phyloP scores from a whole-genome alignment of 1,140 invertebrate species.

The Cecropterus lyciades region DNA sequence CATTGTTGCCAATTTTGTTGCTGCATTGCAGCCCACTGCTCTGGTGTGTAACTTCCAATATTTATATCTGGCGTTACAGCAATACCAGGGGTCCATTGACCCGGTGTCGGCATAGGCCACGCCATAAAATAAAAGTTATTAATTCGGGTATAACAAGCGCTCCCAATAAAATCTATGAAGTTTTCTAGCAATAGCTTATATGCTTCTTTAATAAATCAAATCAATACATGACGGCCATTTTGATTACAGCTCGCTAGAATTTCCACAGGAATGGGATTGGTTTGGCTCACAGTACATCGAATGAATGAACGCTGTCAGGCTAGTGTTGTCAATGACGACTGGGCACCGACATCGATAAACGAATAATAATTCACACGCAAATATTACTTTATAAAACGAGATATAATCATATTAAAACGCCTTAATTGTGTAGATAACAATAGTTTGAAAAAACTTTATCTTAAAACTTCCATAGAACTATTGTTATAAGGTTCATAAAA shows the following conservation, averaged over 20 bases:
- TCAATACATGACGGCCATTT: conserved; percentile 36
- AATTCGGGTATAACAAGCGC: background rate
- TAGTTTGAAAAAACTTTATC: too few species aligned
- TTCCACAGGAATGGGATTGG: too few species aligned
- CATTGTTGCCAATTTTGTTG: conserved; percentile 93
- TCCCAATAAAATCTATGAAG: background rate
- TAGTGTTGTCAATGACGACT: background rate
- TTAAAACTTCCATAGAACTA: too few species aligned
- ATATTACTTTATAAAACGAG: background rate
- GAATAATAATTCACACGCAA: background rate
- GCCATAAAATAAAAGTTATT: conserved; percentile 54
- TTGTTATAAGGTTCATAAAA: too few species aligned
- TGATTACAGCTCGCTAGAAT: conserved; percentile 1
- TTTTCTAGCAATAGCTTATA: background rate
- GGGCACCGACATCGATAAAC: background rate
- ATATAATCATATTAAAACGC: background rate
- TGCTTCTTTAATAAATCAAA: background rate
- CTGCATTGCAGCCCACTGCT: conserved; percentile 89
- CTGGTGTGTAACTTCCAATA: conserved; percentile 87
- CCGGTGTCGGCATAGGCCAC: conserved; percentile 63
- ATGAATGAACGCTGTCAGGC: background rate
- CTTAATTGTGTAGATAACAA: too few species aligned
- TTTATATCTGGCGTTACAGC: conserved; percentile 78
- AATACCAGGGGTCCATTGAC: conserved; percentile 62
- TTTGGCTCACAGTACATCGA: background rate